Conservation (phyloP, 2,797 vertebrate genomes). For the Molossus alvarezi region DNA sequence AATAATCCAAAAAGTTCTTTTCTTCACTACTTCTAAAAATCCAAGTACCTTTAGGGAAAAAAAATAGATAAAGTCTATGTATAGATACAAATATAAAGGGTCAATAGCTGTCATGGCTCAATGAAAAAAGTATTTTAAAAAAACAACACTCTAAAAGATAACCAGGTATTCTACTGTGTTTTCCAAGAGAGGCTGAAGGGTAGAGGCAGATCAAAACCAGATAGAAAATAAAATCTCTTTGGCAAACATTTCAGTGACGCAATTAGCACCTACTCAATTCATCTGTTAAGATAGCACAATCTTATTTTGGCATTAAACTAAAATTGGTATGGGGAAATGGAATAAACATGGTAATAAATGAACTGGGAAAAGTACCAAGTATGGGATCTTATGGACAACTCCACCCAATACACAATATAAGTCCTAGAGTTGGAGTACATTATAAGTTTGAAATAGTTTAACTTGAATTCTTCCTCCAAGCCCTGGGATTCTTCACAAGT, state of each 20-base stretch:
- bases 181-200: constrained; percentile 53
- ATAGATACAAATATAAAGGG: constrained; percentile 16
- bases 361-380: constrained; percentile 68
- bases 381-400: background rate
- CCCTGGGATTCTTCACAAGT: constrained; percentile 65
- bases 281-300: constrained; percentile 72
- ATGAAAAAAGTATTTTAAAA: constrained; percentile 54
- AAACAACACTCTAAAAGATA: constrained; percentile 54
- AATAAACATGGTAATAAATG: constrained; percentile 69
- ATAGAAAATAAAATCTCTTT: constrained; percentile 66
- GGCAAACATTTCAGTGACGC: constrained; percentile 67
- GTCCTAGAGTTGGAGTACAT: background rate
- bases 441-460: constrained; percentile 65
- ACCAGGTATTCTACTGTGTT: constrained; percentile 44
- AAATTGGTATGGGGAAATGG: constrained; percentile 51
- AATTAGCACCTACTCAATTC: constrained; percentile 78
- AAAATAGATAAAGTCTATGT: background rate
- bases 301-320: constrained; percentile 79
- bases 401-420: constrained; percentile 57
- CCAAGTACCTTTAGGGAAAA: constrained; percentile 30
- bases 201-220: constrained; percentile 66
- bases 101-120: constrained; percentile 32
- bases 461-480: constrained; percentile 56
- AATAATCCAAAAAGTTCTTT: constrained; percentile 35
- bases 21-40: constrained; percentile 23